phyloP scores from a whole-genome alignment of 2,888 invertebrate genomes.

The Clivina fossor region DNA sequence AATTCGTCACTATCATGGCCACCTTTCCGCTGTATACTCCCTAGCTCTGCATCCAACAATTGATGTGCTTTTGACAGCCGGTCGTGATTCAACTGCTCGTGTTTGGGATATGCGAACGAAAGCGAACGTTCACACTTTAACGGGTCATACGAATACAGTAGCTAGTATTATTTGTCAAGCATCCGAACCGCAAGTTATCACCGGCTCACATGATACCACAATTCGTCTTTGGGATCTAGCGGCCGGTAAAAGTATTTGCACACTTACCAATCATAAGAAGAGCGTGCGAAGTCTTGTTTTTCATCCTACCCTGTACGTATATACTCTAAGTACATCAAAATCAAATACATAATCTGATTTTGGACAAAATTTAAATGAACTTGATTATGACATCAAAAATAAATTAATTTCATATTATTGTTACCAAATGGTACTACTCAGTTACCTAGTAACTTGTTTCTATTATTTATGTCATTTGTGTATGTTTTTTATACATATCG shows the following conservation, averaged over 20 bases:
- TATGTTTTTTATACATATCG: too few relatives aligned
- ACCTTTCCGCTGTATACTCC: constrained; percentile 94
- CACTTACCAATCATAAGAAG: constrained; percentile 98
- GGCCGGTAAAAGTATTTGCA: constrained; percentile 90
- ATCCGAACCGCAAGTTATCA: constrained; percentile 87
- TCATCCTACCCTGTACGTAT: constrained; percentile 68
- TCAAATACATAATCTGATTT: neutral
- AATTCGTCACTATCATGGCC: constrained; percentile 98
- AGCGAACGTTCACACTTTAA: constrained; percentile 94
- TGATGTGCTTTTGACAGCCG: constrained; percentile 91
- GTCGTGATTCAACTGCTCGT: constrained; percentile 92
- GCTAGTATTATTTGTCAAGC: constrained; percentile 93
- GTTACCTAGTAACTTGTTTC: too few relatives aligned
- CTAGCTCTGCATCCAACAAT: constrained; percentile 92
- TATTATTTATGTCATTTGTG: too few relatives aligned
- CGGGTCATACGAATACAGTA: constrained; percentile 96
- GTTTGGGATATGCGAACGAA: constrained; percentile 99
- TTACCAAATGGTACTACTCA: too few relatives aligned
- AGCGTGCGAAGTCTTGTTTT: constrained; percentile 79
- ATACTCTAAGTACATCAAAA: neutral
- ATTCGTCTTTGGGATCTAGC: constrained; percentile 97
- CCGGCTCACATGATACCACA: constrained; percentile 95
- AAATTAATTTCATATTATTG: too few relatives aligned
- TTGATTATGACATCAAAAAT: neutral
- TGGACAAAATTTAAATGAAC: neutral